These are phyloP conservation scores for Strigamia maritima DNA, from an alignment of 2,888 invertebrate genomes.

Conservation along the genomic window DNA sequence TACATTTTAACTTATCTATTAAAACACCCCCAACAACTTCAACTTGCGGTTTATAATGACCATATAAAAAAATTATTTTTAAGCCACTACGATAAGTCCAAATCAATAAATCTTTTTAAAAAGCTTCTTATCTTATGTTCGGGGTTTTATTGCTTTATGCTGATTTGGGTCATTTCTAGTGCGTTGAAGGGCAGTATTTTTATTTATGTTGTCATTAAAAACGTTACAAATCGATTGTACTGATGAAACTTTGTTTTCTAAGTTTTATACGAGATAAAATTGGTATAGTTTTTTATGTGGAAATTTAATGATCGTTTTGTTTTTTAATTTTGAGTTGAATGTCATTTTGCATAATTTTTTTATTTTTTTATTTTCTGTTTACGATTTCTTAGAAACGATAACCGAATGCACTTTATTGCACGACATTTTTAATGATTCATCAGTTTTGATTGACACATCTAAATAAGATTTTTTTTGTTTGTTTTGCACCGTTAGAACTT, in stretches of 20 bases:
- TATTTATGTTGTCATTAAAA: not conserved
- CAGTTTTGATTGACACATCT: not conserved
- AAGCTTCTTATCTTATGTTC: not conserved
- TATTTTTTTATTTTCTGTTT: not conserved
- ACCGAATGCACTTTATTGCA: not conserved
- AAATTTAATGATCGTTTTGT: not conserved
- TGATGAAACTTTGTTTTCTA: not conserved
- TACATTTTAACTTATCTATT: constrained; percentile 29
- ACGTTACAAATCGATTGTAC: not conserved
- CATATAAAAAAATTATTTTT: not conserved
- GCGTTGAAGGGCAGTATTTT: not conserved
- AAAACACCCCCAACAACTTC: constrained; percentile 24
- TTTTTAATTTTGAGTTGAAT: not conserved
- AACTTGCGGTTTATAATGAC: not conserved
- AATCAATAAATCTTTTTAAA: not conserved
- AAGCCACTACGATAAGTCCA: not conserved
- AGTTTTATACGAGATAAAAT: not conserved
- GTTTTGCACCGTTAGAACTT: not conserved
- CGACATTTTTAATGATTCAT: not conserved
- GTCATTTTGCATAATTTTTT: not conserved
- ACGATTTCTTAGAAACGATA: not conserved
- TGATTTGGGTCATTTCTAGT: too few species aligned
- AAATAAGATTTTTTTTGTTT: too few species aligned
- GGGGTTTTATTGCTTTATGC: constrained; percentile 1
- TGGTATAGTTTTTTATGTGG: not conserved